phyloP scores from a whole-genome alignment of 2,113 vertebrate species.

The Cheilinus undulatus region DNA sequence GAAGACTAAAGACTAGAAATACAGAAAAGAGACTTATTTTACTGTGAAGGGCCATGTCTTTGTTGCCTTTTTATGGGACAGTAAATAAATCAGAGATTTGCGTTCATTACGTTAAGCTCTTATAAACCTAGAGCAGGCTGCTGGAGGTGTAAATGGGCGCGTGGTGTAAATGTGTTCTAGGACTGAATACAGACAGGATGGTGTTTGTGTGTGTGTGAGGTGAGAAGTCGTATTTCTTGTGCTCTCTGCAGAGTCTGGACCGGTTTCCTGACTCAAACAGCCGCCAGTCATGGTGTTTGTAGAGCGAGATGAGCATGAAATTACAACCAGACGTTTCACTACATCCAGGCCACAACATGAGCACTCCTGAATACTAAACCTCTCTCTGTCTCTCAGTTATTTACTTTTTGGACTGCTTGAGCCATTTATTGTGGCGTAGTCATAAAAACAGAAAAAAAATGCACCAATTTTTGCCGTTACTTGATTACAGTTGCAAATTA shows the following conservation, averaged over 20 bases:
- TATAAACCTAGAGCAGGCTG: background rate
- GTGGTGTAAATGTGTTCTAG: background rate
- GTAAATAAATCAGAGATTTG: background rate
- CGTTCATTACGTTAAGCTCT: too few species aligned
- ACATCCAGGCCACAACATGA: background rate
- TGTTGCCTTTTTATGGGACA: background rate
- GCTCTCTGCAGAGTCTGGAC: background rate
- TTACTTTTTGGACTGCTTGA: background rate
- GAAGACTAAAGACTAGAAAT: too few species aligned
- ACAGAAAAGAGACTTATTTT: too few species aligned
- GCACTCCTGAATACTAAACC: background rate
- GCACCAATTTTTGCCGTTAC: background rate
- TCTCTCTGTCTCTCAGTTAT: background rate
- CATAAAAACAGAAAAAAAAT: background rate
- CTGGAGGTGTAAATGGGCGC: background rate
- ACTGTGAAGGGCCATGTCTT: too few species aligned
- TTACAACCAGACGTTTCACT: slow-evolving; percentile 15
- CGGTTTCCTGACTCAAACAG: background rate
- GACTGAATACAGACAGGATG: background rate
- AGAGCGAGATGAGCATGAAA: slow-evolving; percentile 32
- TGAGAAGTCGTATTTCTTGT: background rate
- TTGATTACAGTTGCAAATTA: background rate
- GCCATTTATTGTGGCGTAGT: background rate
- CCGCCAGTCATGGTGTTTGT: slow-evolving; percentile 9
- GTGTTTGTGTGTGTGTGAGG: background rate